phyloP scores from a whole-genome alignment of 2,888 invertebrate species.

The Nemotelus nigrinus region DNA sequence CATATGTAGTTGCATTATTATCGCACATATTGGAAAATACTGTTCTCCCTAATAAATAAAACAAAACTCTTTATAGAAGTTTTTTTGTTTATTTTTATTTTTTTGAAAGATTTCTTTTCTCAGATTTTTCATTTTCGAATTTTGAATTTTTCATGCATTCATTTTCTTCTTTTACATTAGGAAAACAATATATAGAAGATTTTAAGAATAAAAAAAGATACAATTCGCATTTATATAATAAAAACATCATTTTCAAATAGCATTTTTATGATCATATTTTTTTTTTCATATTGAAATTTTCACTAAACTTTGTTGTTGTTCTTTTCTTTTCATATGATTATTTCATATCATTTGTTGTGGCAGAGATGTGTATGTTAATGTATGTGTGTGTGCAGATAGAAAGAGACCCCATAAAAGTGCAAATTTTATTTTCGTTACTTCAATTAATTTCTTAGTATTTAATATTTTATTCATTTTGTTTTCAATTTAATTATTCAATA shows the following conservation, averaged over 20 bases:
- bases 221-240: conserved; percentile 40
- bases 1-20: no score
- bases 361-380: conserved; percentile 32
- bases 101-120: conserved; percentile 30
- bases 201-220: conserved; percentile 35
- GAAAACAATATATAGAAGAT: conserved; percentile 36
- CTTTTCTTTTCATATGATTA: conserved; percentile 15
- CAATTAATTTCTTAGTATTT: conserved; percentile 22
- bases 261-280: not conserved
- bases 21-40: no score
- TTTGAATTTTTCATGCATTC: conserved; percentile 49
- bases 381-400: conserved; percentile 41
- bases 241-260: conserved; percentile 29
- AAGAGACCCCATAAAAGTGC: conserved; percentile 44
- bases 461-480: conserved; percentile 5
- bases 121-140: conserved; percentile 37
- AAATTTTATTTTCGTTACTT: conserved; percentile 31
- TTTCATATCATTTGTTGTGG: conserved; percentile 14
- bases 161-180: conserved; percentile 45
- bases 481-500: conserved; percentile 18
- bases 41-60: not conserved
- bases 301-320: conserved; percentile 18
- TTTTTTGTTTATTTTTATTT: conserved; percentile 30
- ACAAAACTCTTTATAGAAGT: conserved; percentile 38
- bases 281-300: not conserved